These are phyloP conservation scores for Toxotes lorentzi DNA, from an alignment of 2,797 vertebrate genomes.

Conservation along the genomic window DNA sequence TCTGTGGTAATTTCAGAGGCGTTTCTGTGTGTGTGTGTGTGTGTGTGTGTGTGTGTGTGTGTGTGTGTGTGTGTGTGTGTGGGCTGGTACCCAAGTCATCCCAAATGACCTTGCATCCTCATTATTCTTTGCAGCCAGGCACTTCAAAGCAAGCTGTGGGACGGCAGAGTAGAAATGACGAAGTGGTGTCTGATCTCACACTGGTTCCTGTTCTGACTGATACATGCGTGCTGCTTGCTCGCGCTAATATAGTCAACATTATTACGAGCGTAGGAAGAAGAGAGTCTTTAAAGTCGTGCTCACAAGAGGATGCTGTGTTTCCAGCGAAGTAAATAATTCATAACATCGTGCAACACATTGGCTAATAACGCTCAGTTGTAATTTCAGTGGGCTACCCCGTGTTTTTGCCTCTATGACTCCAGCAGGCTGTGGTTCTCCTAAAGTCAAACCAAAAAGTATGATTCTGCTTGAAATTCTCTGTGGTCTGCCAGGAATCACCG, in stretches of 20 bases:
- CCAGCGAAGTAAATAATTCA: constrained; percentile 69
- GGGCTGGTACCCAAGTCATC: constrained; percentile 69
- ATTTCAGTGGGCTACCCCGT: constrained; percentile 21
- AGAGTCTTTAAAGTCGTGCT: constrained; percentile 70
- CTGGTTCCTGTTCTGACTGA: constrained; percentile 65
- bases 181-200: constrained; percentile 73
- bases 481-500: constrained; percentile 30
- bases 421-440: constrained; percentile 17
- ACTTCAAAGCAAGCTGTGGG: constrained; percentile 78
- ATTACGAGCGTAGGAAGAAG: constrained; percentile 56
- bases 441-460: constrained; percentile 39
- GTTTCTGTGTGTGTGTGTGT: constrained; percentile 22
- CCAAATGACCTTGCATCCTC: constrained; percentile 82
- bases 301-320: constrained; percentile 59
- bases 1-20: constrained; percentile 42
- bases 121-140: constrained; percentile 79
- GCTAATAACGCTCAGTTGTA: constrained; percentile 56
- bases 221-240: constrained; percentile 48
- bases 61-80: constrained; percentile 45
- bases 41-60: constrained; percentile 21
- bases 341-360: constrained; percentile 57
- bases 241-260: constrained; percentile 63
- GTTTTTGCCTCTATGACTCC: constrained; percentile 37
- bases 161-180: constrained; percentile 66
- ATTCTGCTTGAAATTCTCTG: constrained; percentile 35